These are phyloP conservation scores for Heliconius erato DNA, from an alignment of 2,888 invertebrate genomes.

Conservation along the genomic window DNA sequence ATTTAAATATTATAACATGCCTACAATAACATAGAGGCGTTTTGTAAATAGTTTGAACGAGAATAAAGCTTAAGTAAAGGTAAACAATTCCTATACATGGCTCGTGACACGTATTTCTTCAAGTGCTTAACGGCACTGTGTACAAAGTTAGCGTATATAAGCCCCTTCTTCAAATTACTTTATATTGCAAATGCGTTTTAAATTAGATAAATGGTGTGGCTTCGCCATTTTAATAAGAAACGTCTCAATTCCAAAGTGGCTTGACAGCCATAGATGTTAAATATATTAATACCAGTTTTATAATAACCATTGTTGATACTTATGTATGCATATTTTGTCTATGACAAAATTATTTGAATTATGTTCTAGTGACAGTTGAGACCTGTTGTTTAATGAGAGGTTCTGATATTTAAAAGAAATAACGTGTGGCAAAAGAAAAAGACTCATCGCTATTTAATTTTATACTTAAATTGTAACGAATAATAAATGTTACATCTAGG, in stretches of 20 bases:
- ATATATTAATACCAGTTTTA: slow-evolving; percentile 8
- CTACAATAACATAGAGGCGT: slow-evolving; percentile 29
- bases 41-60: slow-evolving; percentile 44
- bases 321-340: slow-evolving; percentile 13
- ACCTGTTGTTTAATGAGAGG: not conserved
- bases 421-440: not conserved
- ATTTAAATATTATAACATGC: slow-evolving; percentile 35
- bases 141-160: slow-evolving; percentile 50
- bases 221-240: not conserved
- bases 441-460: not conserved
- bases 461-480: not conserved
- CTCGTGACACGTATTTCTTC: slow-evolving; percentile 49
- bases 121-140: slow-evolving; percentile 44
- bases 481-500: not conserved
- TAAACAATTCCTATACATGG: slow-evolving; percentile 48
- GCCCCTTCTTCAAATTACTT: slow-evolving; percentile 22
- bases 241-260: slow-evolving; percentile 14
- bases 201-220: not conserved
- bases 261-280: not conserved
- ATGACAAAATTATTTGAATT: slow-evolving; percentile 17
- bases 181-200: slow-evolving; percentile 15
- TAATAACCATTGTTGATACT: not conserved
- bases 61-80: slow-evolving; percentile 45
- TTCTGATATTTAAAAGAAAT: too few species aligned
- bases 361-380: not conserved